Percentiles rank a stretch among this genome's conserved stretches.
Conservation (phyloP, 2,797 vertebrate species). For the Thaleichthys pacificus region DNA sequence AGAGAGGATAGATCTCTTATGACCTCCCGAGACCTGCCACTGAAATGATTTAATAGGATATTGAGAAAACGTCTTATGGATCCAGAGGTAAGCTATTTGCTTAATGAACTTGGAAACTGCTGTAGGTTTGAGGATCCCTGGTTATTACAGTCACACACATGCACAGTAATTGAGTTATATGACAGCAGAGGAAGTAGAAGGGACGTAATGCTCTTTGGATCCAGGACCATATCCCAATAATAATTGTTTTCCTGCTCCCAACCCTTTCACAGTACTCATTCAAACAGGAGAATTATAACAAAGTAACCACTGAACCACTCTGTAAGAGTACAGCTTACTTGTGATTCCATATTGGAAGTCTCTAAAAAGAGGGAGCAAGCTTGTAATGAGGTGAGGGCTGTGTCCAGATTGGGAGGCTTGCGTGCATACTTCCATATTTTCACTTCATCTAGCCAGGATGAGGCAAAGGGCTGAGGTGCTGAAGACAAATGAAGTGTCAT, state of each 20-base stretch:
- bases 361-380: slow-evolving; percentile 9
- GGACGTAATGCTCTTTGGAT: not conserved
- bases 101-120: slow-evolving; percentile 52
- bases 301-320: not conserved
- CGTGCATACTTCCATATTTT: slow-evolving; percentile 37
- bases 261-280: not conserved
- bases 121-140: not conserved
- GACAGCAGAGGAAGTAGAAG: not conserved
- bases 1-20: slow-evolving; percentile 51
- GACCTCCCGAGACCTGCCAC: slow-evolving; percentile 41
- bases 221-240: not conserved
- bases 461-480: slow-evolving; percentile 45
- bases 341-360: not conserved
- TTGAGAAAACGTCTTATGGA: slow-evolving; percentile 54
- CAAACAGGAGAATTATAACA: not conserved
- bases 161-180: not conserved
- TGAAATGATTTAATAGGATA: slow-evolving; percentile 65
- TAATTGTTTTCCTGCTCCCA: too few species aligned
- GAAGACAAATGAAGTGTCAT: slow-evolving; percentile 61
- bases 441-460: slow-evolving; percentile 55
- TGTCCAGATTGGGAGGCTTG: slow-evolving; percentile 24
- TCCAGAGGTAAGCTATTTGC: slow-evolving; percentile 52
- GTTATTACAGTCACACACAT: not conserved
- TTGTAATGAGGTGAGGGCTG: slow-evolving; percentile 45
- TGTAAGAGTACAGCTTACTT: not conserved